A percentile compares a stretch with the other conserved stretches of the same genome.
phyloP scores from a whole-genome alignment of 2,888 invertebrate genomes.

The Panorpa germanica region DNA sequence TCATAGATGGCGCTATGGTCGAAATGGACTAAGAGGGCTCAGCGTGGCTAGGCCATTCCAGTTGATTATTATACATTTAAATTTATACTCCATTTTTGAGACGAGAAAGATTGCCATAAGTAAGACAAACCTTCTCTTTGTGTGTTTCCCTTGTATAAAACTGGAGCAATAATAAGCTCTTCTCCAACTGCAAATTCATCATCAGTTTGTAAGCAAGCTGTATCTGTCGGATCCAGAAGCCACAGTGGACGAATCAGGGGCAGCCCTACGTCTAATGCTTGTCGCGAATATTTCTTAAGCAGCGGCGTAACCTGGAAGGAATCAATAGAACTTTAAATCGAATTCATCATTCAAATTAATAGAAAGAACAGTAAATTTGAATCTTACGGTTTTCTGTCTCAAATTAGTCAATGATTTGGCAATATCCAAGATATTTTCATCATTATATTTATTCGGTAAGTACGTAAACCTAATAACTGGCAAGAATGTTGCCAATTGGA shows the following conservation, averaged over 20 bases:
- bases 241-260: constrained; percentile 78
- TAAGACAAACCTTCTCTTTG: constrained; percentile 40
- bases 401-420: constrained; percentile 54
- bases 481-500: constrained; percentile 76
- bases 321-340: constrained; percentile 11
- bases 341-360: constrained; percentile 9
- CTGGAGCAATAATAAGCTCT: constrained; percentile 78
- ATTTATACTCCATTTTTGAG: too few relatives aligned
- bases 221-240: constrained; percentile 71
- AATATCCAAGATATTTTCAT: constrained; percentile 54
- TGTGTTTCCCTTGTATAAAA: constrained; percentile 47
- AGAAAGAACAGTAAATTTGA: constrained; percentile 1
- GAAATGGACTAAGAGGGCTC: too few relatives aligned
- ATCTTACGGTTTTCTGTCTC: constrained; percentile 48
- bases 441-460: constrained; percentile 74
- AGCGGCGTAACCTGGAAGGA: constrained; percentile 44
- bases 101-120: not conserved
- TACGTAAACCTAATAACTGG: constrained; percentile 85
- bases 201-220: constrained; percentile 50
- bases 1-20: too few relatives aligned
- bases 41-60: too few relatives aligned
- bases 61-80: too few relatives aligned
- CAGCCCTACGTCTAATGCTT: constrained; percentile 60
- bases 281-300: constrained; percentile 56
- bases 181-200: constrained; percentile 85